Evolutionary conservation across 1,140 invertebrate genomes (phyloP).

Genomic region (Drosophila repletoides): DNA sequence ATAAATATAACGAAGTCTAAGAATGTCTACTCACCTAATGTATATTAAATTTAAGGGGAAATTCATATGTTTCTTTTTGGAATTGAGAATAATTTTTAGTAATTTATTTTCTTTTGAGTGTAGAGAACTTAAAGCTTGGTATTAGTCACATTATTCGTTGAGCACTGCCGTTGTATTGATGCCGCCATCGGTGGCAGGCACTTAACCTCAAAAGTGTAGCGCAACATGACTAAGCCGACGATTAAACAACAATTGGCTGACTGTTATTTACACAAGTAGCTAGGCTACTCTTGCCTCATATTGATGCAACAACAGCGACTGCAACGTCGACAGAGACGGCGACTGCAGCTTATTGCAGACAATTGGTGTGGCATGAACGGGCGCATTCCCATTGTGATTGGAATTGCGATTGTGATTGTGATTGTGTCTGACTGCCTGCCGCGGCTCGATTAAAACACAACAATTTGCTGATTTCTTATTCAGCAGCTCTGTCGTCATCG

Average conservation of each 20-base stretch:
- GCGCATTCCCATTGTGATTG: background rate
- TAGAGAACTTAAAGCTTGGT: no score
- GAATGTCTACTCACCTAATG: no score
- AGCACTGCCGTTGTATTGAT: no score
- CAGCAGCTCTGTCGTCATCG: constrained; percentile 32
- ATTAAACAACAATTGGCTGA: constrained; percentile 81
- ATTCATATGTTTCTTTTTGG: no score
- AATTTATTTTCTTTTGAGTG: no score
- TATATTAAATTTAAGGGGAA: no score
- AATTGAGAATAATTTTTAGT: no score
- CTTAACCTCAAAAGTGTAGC: constrained; percentile 66
- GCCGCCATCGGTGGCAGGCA: constrained; percentile 23
- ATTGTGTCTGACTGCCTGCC: constrained; percentile 16
- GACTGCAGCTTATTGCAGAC: constrained; percentile 43
- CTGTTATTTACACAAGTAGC: constrained; percentile 78
- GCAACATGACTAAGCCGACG: constrained; percentile 61
- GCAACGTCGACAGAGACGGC: background rate
- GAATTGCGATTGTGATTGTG: constrained; percentile 22
- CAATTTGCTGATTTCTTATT: constrained; percentile 79
- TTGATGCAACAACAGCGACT: constrained; percentile 23
- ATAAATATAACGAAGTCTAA: no score
- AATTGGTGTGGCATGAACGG: constrained; percentile 15
- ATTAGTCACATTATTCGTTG: no score
- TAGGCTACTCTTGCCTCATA: constrained; percentile 14
- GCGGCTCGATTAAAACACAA: constrained; percentile 74